phyloP scores from a whole-genome alignment of 2,797 vertebrate species.

The Loris lydekkerianus region DNA sequence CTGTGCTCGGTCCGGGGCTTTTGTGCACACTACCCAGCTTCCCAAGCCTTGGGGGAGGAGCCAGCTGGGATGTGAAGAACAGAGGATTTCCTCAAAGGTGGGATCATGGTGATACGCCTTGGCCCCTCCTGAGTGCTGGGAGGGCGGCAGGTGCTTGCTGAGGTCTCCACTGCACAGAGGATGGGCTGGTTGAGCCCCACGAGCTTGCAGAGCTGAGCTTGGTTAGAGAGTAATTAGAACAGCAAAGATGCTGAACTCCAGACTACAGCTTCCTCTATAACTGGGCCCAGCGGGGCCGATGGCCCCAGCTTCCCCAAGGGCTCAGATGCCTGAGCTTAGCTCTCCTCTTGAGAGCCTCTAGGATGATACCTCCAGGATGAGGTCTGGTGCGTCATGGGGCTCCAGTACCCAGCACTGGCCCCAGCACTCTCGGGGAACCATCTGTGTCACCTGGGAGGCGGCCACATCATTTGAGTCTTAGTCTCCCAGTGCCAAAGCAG shows the following conservation, averaged over 20 bases:
- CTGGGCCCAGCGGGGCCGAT: accelerated
- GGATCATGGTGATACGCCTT: accelerated
- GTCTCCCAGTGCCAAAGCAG: not conserved
- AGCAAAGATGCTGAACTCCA: no score
- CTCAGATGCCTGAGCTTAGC: not conserved
- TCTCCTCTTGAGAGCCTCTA: not conserved
- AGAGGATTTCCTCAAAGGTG: not conserved
- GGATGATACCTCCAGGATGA: not conserved
- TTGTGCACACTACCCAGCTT: accelerated
- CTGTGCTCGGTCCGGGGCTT: not conserved
- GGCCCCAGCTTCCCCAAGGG: not conserved
- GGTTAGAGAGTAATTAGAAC: not conserved
- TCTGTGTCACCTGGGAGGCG: not conserved
- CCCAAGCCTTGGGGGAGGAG: not conserved
- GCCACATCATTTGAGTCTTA: not conserved
- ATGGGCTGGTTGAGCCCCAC: not conserved
- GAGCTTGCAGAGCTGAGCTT: not conserved
- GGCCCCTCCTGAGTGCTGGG: not conserved
- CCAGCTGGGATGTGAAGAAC: not conserved
- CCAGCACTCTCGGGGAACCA: not conserved
- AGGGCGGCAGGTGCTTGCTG: not conserved
- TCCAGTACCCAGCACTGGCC: not conserved
- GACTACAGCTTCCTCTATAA: not conserved
- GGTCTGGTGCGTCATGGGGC: accelerated
- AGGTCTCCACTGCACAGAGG: not conserved